phyloP scores from a whole-genome alignment of 2,888 invertebrate genomes.

The Polietes domitor region DNA sequence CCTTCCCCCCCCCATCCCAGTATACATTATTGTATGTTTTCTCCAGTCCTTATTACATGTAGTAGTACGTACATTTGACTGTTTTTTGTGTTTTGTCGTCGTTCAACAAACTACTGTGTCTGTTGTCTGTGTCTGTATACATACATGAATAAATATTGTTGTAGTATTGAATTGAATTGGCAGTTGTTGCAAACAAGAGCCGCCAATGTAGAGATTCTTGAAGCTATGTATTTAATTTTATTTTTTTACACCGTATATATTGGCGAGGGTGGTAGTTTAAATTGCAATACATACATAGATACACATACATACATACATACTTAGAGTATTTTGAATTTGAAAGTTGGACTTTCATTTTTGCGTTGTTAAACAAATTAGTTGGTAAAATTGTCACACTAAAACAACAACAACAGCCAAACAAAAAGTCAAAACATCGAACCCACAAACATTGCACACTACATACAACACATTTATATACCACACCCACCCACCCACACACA shows the following conservation, averaged over 20 bases:
- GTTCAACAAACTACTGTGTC: constrained; percentile 42
- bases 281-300: neutral
- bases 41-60: neutral
- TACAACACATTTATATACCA: constrained; percentile 30
- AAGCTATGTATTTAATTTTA: neutral
- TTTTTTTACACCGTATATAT: constrained; percentile 16
- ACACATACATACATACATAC: no score
- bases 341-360: neutral
- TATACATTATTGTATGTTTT: constrained; percentile 14
- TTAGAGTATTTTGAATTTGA: no score
- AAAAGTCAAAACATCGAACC: constrained; percentile 15
- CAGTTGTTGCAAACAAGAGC: neutral
- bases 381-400: constrained; percentile 31
- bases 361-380: constrained; percentile 16
- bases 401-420: neutral
- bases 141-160: constrained; percentile 2
- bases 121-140: constrained; percentile 37
- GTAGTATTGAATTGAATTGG: neutral
- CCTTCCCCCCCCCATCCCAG: neutral
- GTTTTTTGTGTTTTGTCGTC: constrained; percentile 44
- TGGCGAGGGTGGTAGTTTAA: constrained; percentile 52
- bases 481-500: constrained; percentile 24
- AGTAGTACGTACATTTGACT: neutral
- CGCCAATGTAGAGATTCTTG: constrained; percentile 37
- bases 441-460: constrained; percentile 33